A percentile compares a stretch with the other conserved stretches of the same genome.
Conservation (phyloP, 2,797 vertebrate genomes). For the Sebastes oblongus region DNA sequence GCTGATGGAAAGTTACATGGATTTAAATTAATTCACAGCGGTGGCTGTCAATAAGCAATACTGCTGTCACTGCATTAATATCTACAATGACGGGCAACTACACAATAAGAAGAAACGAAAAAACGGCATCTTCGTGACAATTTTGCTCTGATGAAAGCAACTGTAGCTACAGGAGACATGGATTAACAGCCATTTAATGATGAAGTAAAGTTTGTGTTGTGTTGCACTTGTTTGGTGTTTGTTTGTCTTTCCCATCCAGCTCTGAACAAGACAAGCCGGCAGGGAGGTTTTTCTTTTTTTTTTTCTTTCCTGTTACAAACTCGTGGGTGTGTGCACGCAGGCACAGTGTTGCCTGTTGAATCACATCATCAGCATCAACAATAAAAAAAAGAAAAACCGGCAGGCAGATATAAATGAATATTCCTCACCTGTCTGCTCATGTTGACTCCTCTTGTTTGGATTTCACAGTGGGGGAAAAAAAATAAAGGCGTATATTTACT, state of each 20-base stretch:
- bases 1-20: conserved; percentile 13
- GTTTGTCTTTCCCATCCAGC: conserved; percentile 67
- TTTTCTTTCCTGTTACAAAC: conserved; percentile 41
- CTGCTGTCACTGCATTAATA: conserved; percentile 54
- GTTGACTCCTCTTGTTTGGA: conserved; percentile 88
- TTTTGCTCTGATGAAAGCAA: conserved; percentile 75
- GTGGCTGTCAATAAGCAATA: conserved; percentile 60
- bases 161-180: conserved; percentile 67
- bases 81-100: conserved; percentile 37
- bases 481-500: conserved; percentile 88
- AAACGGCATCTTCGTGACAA: conserved; percentile 65
- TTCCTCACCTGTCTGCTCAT: conserved; percentile 87
- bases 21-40: conserved; percentile 53
- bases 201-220: conserved; percentile 74
- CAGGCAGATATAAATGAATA: conserved; percentile 84
- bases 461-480: conserved; percentile 84
- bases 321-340: conserved; percentile 66
- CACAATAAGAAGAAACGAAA: conserved; percentile 38
- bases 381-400: conserved; percentile 36
- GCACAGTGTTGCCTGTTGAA: conserved; percentile 82
- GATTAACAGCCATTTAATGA: conserved; percentile 80
- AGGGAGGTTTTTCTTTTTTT: conserved; percentile 28
- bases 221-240: conserved; percentile 70
- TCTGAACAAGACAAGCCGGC: conserved; percentile 71
- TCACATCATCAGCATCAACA: conserved; percentile 80